Percentiles rank a stretch among this genome's conserved stretches.
Conservation (phyloP, 1,140 invertebrate species). For the Colletes gigas region DNA sequence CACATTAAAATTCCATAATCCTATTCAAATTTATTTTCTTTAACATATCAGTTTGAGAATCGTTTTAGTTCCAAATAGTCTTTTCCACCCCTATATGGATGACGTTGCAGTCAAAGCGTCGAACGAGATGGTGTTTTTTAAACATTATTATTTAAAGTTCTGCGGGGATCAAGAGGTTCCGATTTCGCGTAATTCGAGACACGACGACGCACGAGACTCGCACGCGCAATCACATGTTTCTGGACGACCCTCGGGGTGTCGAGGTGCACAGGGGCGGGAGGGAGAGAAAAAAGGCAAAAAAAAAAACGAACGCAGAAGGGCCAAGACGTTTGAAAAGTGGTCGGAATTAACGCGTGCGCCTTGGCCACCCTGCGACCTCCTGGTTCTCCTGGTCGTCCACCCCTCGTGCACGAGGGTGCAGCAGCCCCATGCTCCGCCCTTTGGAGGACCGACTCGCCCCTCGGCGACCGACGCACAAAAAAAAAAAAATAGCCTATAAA, state of each 20-base stretch:
- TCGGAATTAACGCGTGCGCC: constrained; percentile 76
- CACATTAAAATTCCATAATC: too few relatives aligned
- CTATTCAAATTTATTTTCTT: too few relatives aligned
- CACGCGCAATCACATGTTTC: background rate
- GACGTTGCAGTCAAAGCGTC: too few relatives aligned
- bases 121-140: too few relatives aligned
- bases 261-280: constrained; percentile 45
- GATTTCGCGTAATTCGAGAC: background rate
- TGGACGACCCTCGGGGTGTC: background rate
- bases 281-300: constrained; percentile 52
- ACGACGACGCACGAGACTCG: background rate
- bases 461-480: constrained; percentile 62
- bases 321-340: constrained; percentile 75
- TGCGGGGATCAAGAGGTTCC: background rate
- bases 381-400: constrained; percentile 17
- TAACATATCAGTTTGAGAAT: too few relatives aligned
- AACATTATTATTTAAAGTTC: background rate
- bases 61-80: too few relatives aligned
- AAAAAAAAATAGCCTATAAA: constrained; percentile 70
- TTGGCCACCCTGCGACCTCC: constrained; percentile 37
- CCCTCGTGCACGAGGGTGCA: constrained; percentile 39
- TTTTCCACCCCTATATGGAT: too few relatives aligned
- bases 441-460: constrained; percentile 40
- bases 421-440: constrained; percentile 46
- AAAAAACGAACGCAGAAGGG: constrained; percentile 60